Evolutionary conservation across 1,140 invertebrate species (phyloP), one percentile per base, ranked within the genome.

Genomic region (Probaryconus sp.): DNA sequence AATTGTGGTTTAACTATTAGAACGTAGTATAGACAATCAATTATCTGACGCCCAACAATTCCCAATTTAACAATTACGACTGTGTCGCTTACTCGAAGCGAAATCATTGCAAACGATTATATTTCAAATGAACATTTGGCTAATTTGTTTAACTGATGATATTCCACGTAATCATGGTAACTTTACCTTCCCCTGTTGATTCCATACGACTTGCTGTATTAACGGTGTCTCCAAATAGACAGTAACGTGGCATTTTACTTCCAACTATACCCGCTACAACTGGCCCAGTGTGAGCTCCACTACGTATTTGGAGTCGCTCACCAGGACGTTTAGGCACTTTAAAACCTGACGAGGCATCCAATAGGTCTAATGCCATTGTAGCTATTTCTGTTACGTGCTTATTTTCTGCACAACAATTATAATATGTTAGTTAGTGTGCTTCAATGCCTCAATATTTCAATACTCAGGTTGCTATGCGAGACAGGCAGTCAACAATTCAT

Each of bases 151-250:
- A n/a, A n/a, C n/a, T n/a, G n/a, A n/a, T n/a, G n/a, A n/a, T n/a
- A n/a, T n/a, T n/a, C n/a, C n/a, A n/a, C n/a, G n/a, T n/a, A n/a
- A n/a, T n/a, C n/a, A n/a, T n/a, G n/a, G n/a, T n/a, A n/a, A n/a
- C n/a, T n/a, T 89, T 79, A 93, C 92, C 89, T 69, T 91, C 90
- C 21, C 95, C 95, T 24, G 93, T 96, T 0, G 96, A 97, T 88
- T 98, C 96, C 96, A 98, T 97, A 42, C 96, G 89, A 14, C 94
- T 96, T 0, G 96, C 95, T 0, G 95, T 97, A 84, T 98, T 98
- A 3, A 98, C 95, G 0, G 95, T 96, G 77, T 97, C 95, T 0
- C 95, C 95, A 80, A 96, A 96, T 0, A 97, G 86, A 83, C 95
- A 97, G 81, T 96, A 97, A 40, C 95, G 88, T 0, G 96, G 96